Evolutionary conservation across 2,888 invertebrate species (phyloP).

Genomic region (Yponomeuta evonymella): DNA sequence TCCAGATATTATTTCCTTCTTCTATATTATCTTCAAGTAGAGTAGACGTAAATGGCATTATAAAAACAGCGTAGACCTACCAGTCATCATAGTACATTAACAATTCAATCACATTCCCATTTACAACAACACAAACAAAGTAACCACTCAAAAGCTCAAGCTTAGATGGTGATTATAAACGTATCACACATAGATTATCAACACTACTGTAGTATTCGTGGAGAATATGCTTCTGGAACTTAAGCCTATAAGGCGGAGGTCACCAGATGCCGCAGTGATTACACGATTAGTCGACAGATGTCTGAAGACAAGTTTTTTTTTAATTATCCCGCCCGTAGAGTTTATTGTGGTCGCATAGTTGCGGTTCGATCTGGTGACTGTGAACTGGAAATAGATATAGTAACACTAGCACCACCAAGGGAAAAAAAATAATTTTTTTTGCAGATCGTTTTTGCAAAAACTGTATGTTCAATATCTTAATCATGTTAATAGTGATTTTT

Average conservation of each 20-base stretch:
- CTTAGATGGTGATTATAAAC: neutral
- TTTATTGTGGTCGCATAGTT: neutral
- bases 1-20: neutral
- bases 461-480: too few species aligned
- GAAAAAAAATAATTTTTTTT: too few species aligned
- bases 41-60: neutral
- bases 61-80: neutral
- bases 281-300: neutral
- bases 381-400: neutral
- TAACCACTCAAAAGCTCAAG: neutral
- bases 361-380: neutral
- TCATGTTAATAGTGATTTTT: too few species aligned
- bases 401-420: too few species aligned
- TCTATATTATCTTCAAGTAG: neutral
- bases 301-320: neutral
- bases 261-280: neutral
- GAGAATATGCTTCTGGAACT: neutral
- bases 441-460: too few species aligned
- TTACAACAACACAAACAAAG: neutral
- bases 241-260: neutral
- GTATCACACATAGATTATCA: conserved; percentile 1
- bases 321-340: neutral
- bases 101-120: neutral
- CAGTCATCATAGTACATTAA: neutral
- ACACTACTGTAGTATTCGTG: neutral